Base-by-base conservation (phyloP, 2,113 vertebrate species). In the Illadopsis cleaveri region DNA sequence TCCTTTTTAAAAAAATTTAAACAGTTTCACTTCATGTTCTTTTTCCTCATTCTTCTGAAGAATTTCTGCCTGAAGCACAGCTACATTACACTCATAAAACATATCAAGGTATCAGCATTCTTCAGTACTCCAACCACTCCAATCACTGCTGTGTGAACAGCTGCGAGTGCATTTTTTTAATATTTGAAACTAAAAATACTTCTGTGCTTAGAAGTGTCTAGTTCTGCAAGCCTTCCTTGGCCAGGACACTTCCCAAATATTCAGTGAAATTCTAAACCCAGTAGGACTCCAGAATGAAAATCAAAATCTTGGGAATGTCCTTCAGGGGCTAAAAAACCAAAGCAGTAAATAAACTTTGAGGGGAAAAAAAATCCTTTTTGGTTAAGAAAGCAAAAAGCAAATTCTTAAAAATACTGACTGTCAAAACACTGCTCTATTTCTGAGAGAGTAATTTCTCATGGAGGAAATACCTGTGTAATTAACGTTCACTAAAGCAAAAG, bases 61-160 rank as follows among this genome's bases (percentile, higher is more conserved):
- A 93, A 93, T 93, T 96, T 96, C 87, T 95, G 95, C 96, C 93
- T 96, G 84, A 80, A 96, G 95, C 94, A 94, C 78, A 85, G 57
- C 78, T 95, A 82, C 61, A 45, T 45, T 82, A 50, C 50, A 85
- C 54, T 93, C 89, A 88, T 71, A 91, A 89, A 97, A 93, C 91
- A 45, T 68, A 76, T 57, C 84, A 91, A 94, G 78, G 90, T 95
- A 95, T 96, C 94, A 95, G 90, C 95, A 88, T 95, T 96, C 95
- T 93, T 60, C 58, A 44, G 30, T 58, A 48, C 44, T 89, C 42
- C 62, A 87, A 44, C 61, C 69, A 83, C 68, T 90, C 90, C 82
- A 75, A 66, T 68, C 72, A 87, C 70, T 85, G 91, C 90, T 79
- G 54, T 65, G 75, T 75, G 91, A 95, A 94, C n/a, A 92, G 86